Evolutionary conservation across 2,797 vertebrate species (phyloP).

Genomic region (Rousettus madagascariensis): DNA sequence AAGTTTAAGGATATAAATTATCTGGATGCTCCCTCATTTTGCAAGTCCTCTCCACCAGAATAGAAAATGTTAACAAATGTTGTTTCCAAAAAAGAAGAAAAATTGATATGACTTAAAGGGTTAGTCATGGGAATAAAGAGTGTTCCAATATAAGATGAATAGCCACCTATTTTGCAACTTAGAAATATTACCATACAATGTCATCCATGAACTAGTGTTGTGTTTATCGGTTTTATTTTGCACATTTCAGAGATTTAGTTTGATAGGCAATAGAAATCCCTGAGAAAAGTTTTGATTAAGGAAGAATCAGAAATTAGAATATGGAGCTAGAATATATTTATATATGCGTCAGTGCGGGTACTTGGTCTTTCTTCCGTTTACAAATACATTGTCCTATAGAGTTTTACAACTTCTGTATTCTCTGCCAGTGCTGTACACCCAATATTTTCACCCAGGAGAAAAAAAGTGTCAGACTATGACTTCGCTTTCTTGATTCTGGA

Average conservation of each 20-base stretch:
- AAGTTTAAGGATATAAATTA: conserved; percentile 19
- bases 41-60: not conserved
- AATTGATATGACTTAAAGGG: not conserved
- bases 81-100: conserved; percentile 46
- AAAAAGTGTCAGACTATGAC: not conserved
- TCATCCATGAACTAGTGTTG: not conserved
- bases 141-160: not conserved
- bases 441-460: not conserved
- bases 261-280: not conserved
- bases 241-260: not conserved
- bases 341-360: not conserved
- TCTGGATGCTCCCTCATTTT: not conserved
- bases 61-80: not conserved
- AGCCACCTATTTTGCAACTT: not conserved
- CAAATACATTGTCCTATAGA: not conserved
- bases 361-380: not conserved
- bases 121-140: not conserved
- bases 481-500: conserved; percentile 12
- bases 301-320: conserved; percentile 46
- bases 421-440: not conserved
- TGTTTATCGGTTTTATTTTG: not conserved
- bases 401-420: not conserved
- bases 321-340: conserved; percentile 9
- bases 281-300: conserved; percentile 41
- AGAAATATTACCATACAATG: not conserved